A percentile compares a stretch with the other conserved stretches of the same genome.
These are phyloP conservation scores for Druceiella hillmani DNA, from an alignment of 2,888 invertebrate genomes.

Conservation along the genomic window DNA sequence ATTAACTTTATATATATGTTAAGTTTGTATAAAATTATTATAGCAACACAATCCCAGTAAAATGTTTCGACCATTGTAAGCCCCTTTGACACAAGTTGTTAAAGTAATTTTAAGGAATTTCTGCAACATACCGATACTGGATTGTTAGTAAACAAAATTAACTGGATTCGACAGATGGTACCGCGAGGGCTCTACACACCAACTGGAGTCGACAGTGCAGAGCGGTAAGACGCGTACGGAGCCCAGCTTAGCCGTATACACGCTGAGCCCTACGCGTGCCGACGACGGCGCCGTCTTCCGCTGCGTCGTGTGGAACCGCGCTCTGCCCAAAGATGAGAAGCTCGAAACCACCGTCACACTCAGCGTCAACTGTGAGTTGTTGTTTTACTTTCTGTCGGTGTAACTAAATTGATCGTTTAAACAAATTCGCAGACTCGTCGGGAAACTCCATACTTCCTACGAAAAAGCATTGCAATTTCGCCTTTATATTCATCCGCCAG, in stretches of 20 bases:
- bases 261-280: constrained; percentile 71
- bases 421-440: background rate
- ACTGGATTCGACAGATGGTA: constrained; percentile 68
- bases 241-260: constrained; percentile 69
- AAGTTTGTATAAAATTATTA: too few relatives aligned
- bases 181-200: constrained; percentile 68
- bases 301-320: constrained; percentile 86
- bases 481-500: too few relatives aligned
- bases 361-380: constrained; percentile 83
- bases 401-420: constrained; percentile 3
- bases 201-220: constrained; percentile 63
- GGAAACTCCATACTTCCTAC: constrained; percentile 2
- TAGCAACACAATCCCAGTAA: too few relatives aligned
- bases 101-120: too few relatives aligned
- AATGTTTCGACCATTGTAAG: too few relatives aligned
- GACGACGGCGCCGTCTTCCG: constrained; percentile 81
- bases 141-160: too few relatives aligned
- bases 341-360: constrained; percentile 74
- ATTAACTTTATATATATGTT: too few relatives aligned
- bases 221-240: constrained; percentile 69
- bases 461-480: too few relatives aligned
- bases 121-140: too few relatives aligned
- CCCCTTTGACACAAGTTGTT: too few relatives aligned
- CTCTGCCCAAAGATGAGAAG: constrained; percentile 75
- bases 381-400: constrained; percentile 8